Conservation (phyloP, 2,113 vertebrate species). For the Tringa solitaria region DNA sequence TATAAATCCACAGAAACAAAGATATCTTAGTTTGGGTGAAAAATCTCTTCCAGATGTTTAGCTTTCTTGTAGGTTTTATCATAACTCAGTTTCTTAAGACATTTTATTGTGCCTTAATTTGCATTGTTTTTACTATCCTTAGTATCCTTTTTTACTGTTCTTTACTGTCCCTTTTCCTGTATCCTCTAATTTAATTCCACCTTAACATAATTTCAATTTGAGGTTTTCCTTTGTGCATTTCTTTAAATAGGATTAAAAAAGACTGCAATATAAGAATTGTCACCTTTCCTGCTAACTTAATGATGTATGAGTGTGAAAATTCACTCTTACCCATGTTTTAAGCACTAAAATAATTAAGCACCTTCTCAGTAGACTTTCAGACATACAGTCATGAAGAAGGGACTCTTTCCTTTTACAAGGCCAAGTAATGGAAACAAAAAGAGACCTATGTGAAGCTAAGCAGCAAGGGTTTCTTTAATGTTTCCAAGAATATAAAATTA, state of each 20-base stretch:
- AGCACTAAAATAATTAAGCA: neutral
- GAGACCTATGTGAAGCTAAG: neutral
- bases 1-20: neutral
- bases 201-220: neutral
- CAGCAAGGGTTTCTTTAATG: neutral
- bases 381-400: neutral
- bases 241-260: neutral
- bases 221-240: neutral
- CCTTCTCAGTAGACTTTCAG: neutral
- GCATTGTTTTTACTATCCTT: neutral
- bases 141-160: neutral
- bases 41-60: neutral
- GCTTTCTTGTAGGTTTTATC: neutral
- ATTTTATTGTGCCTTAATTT: neutral
- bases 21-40: neutral
- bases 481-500: neutral
- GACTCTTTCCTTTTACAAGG: neutral
- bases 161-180: neutral
- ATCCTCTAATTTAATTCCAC: neutral
- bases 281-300: neutral
- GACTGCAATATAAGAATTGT: neutral
- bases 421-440: neutral
- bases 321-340: neutral
- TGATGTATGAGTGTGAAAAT: neutral
- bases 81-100: neutral